phyloP scores from a whole-genome alignment of 1,140 invertebrate genomes.

The Drosophila pruinosa region DNA sequence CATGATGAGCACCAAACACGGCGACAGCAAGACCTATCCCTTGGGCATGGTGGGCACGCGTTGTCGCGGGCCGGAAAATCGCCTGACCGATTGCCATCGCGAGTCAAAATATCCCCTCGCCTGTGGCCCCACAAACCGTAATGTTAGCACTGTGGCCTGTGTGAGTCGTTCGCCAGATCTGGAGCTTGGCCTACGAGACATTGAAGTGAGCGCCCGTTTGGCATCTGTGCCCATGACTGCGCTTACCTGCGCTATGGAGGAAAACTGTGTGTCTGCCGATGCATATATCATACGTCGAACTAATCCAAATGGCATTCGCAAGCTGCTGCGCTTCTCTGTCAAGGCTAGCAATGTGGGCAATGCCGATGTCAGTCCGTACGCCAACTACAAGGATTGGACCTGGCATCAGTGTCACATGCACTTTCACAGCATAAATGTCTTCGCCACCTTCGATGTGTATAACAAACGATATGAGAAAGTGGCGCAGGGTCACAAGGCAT shows the following conservation, averaged over 20 bases:
- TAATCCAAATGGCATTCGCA: slow-evolving; percentile 54
- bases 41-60: slow-evolving; percentile 88
- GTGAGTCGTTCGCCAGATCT: slow-evolving; percentile 90
- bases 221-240: slow-evolving; percentile 92
- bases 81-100: slow-evolving; percentile 88
- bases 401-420: slow-evolving; percentile 98
- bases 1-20: slow-evolving; percentile 86
- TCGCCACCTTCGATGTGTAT: slow-evolving; percentile 96
- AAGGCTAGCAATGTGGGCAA: slow-evolving; percentile 94
- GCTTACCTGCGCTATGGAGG: slow-evolving; percentile 97
- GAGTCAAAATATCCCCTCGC: slow-evolving; percentile 73
- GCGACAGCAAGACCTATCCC: slow-evolving; percentile 84
- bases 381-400: slow-evolving; percentile 96
- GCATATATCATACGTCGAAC: slow-evolving; percentile 89
- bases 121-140: slow-evolving; percentile 84
- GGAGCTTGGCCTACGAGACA: slow-evolving; percentile 89
- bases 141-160: slow-evolving; percentile 90
- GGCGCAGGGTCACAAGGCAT: slow-evolving; percentile 98
- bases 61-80: slow-evolving; percentile 89
- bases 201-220: slow-evolving; percentile 92
- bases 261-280: slow-evolving; percentile 93
- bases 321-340: slow-evolving; percentile 84
- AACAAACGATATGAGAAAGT: slow-evolving; percentile 89
- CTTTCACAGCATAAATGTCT: slow-evolving; percentile 99
- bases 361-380: slow-evolving; percentile 93